Conservation (phyloP, 2,113 vertebrate species). For the Nyctibius bracteatus region DNA sequence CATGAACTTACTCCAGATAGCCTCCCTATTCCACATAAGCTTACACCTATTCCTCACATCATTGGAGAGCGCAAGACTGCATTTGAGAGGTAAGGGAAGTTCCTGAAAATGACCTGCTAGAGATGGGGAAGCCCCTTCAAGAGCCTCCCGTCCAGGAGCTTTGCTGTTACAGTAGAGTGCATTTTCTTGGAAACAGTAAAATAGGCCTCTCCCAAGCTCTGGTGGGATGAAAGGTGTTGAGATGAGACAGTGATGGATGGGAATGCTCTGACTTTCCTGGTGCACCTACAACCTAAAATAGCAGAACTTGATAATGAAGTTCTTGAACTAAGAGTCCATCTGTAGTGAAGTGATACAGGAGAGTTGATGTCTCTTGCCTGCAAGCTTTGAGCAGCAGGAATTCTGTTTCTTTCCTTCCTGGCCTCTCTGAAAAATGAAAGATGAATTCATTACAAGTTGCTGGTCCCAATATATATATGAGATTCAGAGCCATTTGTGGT, state of each 20-base stretch:
- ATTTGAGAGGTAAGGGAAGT: background rate
- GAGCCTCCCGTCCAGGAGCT: background rate
- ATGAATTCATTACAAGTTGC: background rate
- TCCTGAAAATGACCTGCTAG: background rate
- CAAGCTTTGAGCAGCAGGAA: background rate
- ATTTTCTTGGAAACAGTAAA: background rate
- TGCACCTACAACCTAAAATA: background rate
- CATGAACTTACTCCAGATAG: background rate
- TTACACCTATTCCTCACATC: background rate
- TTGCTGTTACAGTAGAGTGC: background rate
- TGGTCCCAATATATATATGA: background rate
- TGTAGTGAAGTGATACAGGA: background rate
- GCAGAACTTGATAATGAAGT: background rate
- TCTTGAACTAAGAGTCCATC: background rate
- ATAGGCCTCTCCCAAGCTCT: background rate
- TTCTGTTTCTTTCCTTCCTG: background rate
- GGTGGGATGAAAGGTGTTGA: background rate
- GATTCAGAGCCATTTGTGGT: background rate
- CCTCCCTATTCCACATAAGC: fast-evolving
- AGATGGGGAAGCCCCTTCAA: background rate
- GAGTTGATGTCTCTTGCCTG: background rate
- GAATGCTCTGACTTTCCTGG: background rate
- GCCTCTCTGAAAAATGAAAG: background rate
- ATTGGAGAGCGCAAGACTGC: fast-evolving
- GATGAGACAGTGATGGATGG: background rate